phyloP scores from a whole-genome alignment of 1,140 invertebrate species.

The Oncopeltus fasciatus region DNA sequence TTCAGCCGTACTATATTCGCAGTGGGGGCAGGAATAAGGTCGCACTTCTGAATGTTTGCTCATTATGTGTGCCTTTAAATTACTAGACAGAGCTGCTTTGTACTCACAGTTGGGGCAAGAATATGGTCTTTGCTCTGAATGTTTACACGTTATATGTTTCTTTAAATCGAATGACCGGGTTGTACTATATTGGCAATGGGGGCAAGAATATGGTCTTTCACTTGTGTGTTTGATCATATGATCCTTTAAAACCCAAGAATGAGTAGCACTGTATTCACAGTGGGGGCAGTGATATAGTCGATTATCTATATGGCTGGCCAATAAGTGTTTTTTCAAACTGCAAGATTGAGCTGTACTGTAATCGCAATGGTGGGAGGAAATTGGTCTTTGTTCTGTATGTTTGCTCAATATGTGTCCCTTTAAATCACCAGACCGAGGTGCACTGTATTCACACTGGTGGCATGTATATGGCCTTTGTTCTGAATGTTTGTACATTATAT shows the following conservation, averaged over 20 bases:
- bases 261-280: neutral
- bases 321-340: neutral
- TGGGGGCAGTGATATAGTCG: neutral
- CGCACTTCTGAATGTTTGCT: neutral
- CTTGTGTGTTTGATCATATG: neutral
- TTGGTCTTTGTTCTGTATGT: conserved; percentile 4
- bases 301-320: neutral
- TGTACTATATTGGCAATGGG: neutral
- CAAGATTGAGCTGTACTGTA: neutral
- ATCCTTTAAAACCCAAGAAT: neutral
- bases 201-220: neutral
- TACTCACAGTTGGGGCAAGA: neutral
- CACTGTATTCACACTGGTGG: neutral
- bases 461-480: neutral
- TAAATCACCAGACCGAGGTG: neutral
- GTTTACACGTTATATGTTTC: neutral
- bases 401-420: conserved; percentile 8
- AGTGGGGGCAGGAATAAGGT: neutral
- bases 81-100: neutral
- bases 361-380: neutral
- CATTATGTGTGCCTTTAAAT: neutral
- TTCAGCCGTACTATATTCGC: neutral
- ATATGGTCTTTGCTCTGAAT: neutral
- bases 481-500: neutral
- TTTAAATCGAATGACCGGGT: neutral